phyloP scores from a whole-genome alignment of 2,113 vertebrate genomes.

The Tupaia tana region DNA sequence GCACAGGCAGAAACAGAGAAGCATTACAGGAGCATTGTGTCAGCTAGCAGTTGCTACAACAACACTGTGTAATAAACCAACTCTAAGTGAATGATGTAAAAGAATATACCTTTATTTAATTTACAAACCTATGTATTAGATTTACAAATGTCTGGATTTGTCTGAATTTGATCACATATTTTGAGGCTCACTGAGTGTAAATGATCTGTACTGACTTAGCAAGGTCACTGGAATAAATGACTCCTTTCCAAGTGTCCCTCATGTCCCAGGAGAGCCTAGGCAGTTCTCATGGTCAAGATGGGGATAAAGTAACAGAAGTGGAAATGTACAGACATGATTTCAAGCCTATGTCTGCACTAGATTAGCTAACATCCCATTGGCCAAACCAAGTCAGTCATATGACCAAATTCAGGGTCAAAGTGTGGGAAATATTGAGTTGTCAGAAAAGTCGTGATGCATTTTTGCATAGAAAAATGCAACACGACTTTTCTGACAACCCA shows the following conservation, averaged over 20 bases:
- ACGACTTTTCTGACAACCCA: too few species aligned
- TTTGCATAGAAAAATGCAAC: too few species aligned
- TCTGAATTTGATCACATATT: not conserved
- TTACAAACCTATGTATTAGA: not conserved
- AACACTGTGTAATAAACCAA: not conserved
- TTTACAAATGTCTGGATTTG: not conserved
- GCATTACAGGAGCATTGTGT: not conserved
- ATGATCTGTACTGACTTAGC: not conserved
- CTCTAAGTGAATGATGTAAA: not conserved
- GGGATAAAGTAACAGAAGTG: not conserved
- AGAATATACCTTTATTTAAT: not conserved
- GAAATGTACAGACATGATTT: not conserved
- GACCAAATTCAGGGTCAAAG: not conserved
- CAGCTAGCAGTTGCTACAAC: not conserved
- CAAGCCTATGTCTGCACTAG: not conserved
- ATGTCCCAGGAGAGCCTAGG: not conserved
- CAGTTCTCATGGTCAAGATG: not conserved
- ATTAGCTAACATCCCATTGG: not conserved
- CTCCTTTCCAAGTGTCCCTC: not conserved
- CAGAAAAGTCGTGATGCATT: too few species aligned
- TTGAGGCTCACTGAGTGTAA: not conserved
- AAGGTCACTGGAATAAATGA: not conserved
- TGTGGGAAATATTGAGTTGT: not conserved
- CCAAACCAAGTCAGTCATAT: not conserved
- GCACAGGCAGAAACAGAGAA: not conserved